Percentiles rank a stretch among this genome's conserved stretches.
Conservation (phyloP, 2,888 invertebrate species). For the Pristionchus entomophagus region DNA sequence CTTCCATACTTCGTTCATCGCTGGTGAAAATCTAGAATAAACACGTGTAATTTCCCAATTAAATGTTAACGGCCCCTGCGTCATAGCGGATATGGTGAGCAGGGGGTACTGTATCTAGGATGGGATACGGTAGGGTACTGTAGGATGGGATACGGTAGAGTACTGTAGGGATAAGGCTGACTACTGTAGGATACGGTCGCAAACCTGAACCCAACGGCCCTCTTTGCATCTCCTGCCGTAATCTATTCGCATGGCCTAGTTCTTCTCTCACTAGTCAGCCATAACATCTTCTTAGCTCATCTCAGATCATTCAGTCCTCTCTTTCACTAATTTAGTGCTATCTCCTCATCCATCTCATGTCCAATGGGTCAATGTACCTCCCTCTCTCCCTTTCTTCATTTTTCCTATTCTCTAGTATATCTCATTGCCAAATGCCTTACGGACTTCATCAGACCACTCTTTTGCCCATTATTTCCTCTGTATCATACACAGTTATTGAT, state of each 20-base stretch:
- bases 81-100: no score
- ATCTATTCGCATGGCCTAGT: background rate
- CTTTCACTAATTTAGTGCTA: conserved; percentile 19
- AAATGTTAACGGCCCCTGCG: no score
- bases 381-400: background rate
- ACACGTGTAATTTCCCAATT: no score
- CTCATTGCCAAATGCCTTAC: background rate
- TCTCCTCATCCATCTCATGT: conserved; percentile 15
- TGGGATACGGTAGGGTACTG: no score
- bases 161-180: no score
- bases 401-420: background rate
- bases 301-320: background rate
- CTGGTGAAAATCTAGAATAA: no score
- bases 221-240: no score
- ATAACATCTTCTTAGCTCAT: background rate
- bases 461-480: background rate
- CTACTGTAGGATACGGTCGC: no score
- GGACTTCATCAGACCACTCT: background rate
- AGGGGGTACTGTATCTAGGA: no score
- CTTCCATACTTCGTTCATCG: no score
- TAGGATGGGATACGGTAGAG: no score
- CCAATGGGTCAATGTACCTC: conserved; percentile 8
- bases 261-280: background rate
- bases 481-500: conserved; percentile 28
- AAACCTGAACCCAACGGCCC: no score